phyloP scores from a whole-genome alignment of 2,113 vertebrate genomes.

The Calidris pugnax region DNA sequence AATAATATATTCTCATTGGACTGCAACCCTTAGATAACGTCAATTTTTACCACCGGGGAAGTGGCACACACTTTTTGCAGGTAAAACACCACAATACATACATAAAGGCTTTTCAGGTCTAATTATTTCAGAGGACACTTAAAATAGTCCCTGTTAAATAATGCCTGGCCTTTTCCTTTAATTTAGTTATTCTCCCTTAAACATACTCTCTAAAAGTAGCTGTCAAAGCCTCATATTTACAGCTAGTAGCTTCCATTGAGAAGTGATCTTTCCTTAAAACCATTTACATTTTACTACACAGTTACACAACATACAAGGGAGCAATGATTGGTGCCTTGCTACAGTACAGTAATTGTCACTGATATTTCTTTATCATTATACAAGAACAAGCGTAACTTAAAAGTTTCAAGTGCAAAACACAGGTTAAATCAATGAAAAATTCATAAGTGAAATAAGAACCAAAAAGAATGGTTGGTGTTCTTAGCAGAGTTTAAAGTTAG shows the following conservation, averaged over 20 bases:
- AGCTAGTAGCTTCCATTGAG: not conserved
- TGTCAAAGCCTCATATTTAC: not conserved
- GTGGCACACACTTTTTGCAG: not conserved
- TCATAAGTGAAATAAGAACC: not conserved
- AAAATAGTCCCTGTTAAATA: not conserved
- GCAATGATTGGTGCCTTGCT: not conserved
- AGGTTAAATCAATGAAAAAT: not conserved
- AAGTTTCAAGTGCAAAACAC: not conserved
- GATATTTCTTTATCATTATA: not conserved
- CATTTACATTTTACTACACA: not conserved
- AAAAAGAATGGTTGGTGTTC: not conserved
- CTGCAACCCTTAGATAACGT: not conserved
- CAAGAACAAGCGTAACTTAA: not conserved
- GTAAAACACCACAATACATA: not conserved
- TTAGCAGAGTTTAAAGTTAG: not conserved
- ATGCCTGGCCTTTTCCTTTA: not conserved
- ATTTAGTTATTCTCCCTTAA: not conserved
- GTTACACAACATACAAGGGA: not conserved
- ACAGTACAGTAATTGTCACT: not conserved
- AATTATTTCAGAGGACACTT: not conserved
- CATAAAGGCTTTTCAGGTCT: not conserved
- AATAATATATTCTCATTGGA: conserved; percentile 24
- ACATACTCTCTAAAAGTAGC: not conserved
- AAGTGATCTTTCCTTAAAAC: not conserved
- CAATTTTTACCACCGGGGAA: not conserved